These are phyloP conservation scores for Ichneumoninae sp. DNA, from an alignment of 2,888 invertebrate species.

Conservation along the genomic window DNA sequence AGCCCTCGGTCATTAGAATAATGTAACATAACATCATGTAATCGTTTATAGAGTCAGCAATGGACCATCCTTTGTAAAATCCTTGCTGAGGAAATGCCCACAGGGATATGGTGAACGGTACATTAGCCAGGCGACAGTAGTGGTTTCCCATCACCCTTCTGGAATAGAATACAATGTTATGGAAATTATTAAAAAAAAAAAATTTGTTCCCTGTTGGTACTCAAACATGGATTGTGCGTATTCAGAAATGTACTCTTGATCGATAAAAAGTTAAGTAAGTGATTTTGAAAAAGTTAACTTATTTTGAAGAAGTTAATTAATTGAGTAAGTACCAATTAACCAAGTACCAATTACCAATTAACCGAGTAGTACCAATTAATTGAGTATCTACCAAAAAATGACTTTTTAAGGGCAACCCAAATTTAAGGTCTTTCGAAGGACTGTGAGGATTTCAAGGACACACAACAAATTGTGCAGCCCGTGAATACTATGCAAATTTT, in stretches of 20 bases:
- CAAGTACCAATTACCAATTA: too few relatives aligned
- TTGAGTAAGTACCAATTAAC: too few relatives aligned
- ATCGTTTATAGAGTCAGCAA: constrained; percentile 72
- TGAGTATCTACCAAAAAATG: too few relatives aligned
- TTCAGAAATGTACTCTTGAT: too few relatives aligned
- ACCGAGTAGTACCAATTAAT: too few relatives aligned
- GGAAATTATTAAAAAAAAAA: constrained; percentile 13
- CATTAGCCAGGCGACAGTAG: constrained; percentile 70
- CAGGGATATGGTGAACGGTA: constrained; percentile 72
- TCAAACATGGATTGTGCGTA: background rate
- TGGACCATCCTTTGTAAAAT: constrained; percentile 74
- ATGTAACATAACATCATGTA: constrained; percentile 75
- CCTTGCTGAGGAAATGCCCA: constrained; percentile 70
- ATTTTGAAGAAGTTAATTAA: too few relatives aligned
- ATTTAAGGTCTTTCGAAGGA: too few relatives aligned
- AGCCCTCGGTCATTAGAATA: constrained; percentile 74
- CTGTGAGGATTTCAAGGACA: too few relatives aligned
- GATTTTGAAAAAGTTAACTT: too few relatives aligned
- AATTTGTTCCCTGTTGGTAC: too few relatives aligned
- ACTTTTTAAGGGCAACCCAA: too few relatives aligned
- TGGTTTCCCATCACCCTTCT: constrained; percentile 70
- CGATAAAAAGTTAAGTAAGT: too few relatives aligned
- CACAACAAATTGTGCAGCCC: background rate
- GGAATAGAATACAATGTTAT: constrained; percentile 20
- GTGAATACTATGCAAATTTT: constrained; percentile 36